Base-by-base conservation (phyloP, 2,888 invertebrate species). In the Galerucella nymphaeae region DNA sequence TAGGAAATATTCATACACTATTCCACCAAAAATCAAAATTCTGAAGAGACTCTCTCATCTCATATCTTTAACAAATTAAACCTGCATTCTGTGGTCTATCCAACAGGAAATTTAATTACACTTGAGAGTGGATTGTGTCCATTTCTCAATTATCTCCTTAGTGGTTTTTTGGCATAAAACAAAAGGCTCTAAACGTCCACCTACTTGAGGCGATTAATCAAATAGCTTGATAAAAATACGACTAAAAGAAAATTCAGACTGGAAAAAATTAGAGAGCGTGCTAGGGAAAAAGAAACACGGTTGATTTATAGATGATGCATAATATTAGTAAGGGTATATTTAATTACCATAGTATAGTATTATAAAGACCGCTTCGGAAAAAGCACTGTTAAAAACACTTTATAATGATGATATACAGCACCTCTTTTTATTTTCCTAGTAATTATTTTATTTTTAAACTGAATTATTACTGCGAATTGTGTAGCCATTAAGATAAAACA, bases 191-290 rank as follows among this genome's bases (percentile, higher is more conserved):
- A 76, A 77, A 69, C 74, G 75, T 74, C 75, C 69, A 73, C 73
- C 75, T 73, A 72, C 72, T 75, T 75, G 72, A 72, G 73, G 72
- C 75, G 76, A 79, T 79, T 79, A 79, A 78, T 75, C 76, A 77
- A 76, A 76, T 78, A 74, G 75, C 75, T 75, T 68, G 67, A 69
- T 70, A 74, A 55, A 65, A 14, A 11, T 45, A 14, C 14, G 45
- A 14, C 13, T 4, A 0, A 45, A 45, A 45, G 14, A 5, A 14
- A 14, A 45, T 4, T 14, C 1, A 45, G 3, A 45, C 4, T 11
- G 14, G 14, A 14, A 45, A 42, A 14, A 11, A 45, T 45, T 45
- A 14, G 45, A 45, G 45, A 4, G 45, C 13, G 11, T 2, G 11
- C 45, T 2, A 45, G 30, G 45, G 14, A 45, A 45, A 45, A 14